Conservation (phyloP, 2,113 vertebrate species). For the Neolamprologus hecqui region DNA sequence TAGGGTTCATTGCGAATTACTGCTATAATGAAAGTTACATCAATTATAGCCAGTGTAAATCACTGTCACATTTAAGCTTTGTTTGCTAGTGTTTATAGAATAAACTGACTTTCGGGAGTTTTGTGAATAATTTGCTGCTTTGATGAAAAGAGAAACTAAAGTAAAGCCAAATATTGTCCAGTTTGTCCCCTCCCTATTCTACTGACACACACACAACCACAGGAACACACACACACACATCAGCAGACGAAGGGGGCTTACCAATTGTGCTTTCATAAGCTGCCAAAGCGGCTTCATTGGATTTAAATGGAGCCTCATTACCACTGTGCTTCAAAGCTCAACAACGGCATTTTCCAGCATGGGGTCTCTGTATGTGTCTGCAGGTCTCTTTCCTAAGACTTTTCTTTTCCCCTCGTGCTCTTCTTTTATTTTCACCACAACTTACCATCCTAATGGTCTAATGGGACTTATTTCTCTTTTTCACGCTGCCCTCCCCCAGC, state of each 20-base stretch:
- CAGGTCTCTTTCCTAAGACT: slow-evolving; percentile 34
- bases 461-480: slow-evolving; percentile 1
- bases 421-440: slow-evolving; percentile 7
- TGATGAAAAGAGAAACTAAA: slow-evolving; percentile 3
- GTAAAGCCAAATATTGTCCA: slow-evolving; percentile 18
- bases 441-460: slow-evolving; percentile 30
- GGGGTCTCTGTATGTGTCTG: neutral
- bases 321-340: slow-evolving; percentile 60
- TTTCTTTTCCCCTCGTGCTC: neutral
- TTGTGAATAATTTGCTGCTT: neutral
- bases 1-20: neutral
- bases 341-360: slow-evolving; percentile 51
- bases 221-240: slow-evolving; percentile 20
- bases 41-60: neutral
- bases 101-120: neutral
- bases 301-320: slow-evolving; percentile 66
- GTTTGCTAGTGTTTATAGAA: neutral
- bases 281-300: slow-evolving; percentile 65
- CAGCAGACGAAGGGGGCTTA: slow-evolving; percentile 21
- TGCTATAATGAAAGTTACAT: neutral
- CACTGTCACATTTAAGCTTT: neutral
- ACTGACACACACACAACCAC: slow-evolving; percentile 1
- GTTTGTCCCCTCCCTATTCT: neutral
- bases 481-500: neutral
- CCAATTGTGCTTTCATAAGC: slow-evolving; percentile 61